These are phyloP conservation scores for Nycticorax nycticorax DNA, from an alignment of 2,113 vertebrate genomes.

Conservation along the genomic window DNA sequence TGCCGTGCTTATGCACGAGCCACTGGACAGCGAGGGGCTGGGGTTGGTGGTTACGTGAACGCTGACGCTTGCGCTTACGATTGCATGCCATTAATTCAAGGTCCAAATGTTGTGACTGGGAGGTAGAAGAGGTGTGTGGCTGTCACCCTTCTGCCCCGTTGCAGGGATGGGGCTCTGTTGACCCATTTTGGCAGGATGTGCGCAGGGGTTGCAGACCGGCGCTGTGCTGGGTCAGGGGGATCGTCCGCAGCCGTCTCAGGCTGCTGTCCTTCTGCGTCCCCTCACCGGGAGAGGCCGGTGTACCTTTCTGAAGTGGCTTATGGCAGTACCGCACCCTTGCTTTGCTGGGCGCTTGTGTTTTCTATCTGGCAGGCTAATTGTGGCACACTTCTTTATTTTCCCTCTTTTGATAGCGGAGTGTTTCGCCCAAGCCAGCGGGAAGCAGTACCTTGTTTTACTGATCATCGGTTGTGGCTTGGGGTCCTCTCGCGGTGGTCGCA, in stretches of 20 bases:
- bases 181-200: fast-evolving
- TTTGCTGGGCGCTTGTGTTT: background rate
- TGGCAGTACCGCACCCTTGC: background rate
- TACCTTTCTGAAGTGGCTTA: background rate
- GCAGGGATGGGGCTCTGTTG: fast-evolving
- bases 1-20: background rate
- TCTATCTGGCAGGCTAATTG: background rate
- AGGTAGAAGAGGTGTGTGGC: background rate
- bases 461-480: background rate
- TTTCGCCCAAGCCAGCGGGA: background rate
- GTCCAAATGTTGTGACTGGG: background rate
- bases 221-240: fast-evolving
- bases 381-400: background rate
- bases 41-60: background rate
- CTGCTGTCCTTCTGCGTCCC: background rate
- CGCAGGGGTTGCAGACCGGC: fast-evolving
- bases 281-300: background rate
- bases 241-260: background rate
- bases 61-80: background rate
- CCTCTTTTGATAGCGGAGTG: background rate
- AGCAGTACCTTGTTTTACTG: background rate
- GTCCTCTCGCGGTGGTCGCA: background rate
- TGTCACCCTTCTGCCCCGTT: no score
- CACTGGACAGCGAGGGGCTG: background rate
- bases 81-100: background rate